Percentiles rank a stretch among this genome's conserved stretches.
Conservation (phyloP, 1,140 invertebrate genomes). For the Cotesia vestalis region DNA sequence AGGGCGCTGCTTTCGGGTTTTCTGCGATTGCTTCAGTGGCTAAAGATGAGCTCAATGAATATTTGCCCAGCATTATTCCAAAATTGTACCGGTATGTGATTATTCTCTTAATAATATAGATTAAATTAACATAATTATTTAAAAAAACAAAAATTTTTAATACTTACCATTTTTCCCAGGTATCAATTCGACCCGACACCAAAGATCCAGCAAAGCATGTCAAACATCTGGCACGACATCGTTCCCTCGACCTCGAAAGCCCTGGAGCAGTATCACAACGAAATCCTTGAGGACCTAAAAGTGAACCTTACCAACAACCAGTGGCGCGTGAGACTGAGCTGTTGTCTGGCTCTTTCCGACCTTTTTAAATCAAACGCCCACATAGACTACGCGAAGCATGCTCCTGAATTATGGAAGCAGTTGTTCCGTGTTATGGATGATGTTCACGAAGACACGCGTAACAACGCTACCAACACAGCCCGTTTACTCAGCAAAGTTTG, state of each 20-base stretch:
- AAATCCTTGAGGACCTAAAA: conserved; percentile 84
- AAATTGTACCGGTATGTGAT: conserved; percentile 78
- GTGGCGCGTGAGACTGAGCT: conserved; percentile 91
- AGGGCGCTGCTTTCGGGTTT: conserved; percentile 92
- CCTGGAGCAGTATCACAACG: conserved; percentile 85
- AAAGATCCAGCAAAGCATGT: conserved; percentile 90
- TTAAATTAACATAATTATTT: no score
- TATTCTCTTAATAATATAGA: no score
- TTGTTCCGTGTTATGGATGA: conserved; percentile 93
- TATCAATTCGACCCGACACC: conserved; percentile 90
- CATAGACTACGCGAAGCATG: conserved; percentile 55
- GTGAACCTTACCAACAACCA: conserved; percentile 83
- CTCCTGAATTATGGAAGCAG: conserved; percentile 78
- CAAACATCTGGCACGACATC: conserved; percentile 88
- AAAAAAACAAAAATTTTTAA: no score
- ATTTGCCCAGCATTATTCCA: conserved; percentile 86
- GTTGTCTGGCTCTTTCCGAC: conserved; percentile 86
- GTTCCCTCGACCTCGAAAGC: conserved; percentile 87
- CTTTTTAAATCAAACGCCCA: conserved; percentile 71
- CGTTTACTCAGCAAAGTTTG: conserved; percentile 84
- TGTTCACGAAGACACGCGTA: conserved; percentile 88
- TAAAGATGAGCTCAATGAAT: conserved; percentile 81
- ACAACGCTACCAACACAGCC: conserved; percentile 80
- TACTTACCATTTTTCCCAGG: no score
- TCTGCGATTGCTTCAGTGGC: conserved; percentile 83